These are phyloP conservation scores for Heliconius charithonia DNA, from an alignment of 2,888 invertebrate species.

Conservation along the genomic window DNA sequence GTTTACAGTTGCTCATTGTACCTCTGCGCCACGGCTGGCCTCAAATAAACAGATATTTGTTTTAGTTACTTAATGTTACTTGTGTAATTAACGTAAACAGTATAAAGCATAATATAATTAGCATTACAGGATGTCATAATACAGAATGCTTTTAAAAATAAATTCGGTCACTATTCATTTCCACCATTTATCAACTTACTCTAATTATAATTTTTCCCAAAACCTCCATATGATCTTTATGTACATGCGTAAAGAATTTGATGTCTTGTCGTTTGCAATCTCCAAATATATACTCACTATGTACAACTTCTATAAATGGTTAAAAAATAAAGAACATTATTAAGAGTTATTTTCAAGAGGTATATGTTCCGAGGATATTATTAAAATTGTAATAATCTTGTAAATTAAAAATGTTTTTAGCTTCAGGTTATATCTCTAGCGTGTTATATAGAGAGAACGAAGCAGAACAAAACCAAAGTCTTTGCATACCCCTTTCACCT, in stretches of 20 bases:
- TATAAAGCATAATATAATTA: background rate
- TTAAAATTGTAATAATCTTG: too few relatives aligned
- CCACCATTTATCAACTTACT: slow-evolving; percentile 55
- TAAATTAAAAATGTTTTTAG: too few relatives aligned
- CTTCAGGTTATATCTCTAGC: too few relatives aligned
- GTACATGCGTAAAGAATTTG: slow-evolving; percentile 55
- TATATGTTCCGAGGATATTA: background rate
- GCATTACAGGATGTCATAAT: background rate
- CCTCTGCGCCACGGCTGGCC: too few relatives aligned
- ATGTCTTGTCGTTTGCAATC: slow-evolving; percentile 51
- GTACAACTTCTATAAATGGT: slow-evolving; percentile 52
- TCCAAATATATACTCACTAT: slow-evolving; percentile 66
- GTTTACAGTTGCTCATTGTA: too few relatives aligned
- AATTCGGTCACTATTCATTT: background rate
- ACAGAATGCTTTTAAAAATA: background rate
- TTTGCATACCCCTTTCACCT: too few relatives aligned
- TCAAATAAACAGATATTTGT: too few relatives aligned
- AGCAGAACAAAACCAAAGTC: too few relatives aligned
- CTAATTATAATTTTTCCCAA: slow-evolving; percentile 65
- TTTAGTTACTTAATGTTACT: background rate
- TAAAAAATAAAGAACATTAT: background rate
- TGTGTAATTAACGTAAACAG: background rate
- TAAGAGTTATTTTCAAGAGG: background rate
- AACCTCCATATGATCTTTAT: slow-evolving; percentile 59
- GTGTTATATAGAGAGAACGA: too few relatives aligned